A percentile compares a stretch with the other conserved stretches of the same genome.
These are phyloP conservation scores for Drosophila siamana DNA, from an alignment of 2,888 invertebrate species.

Conservation along the genomic window DNA sequence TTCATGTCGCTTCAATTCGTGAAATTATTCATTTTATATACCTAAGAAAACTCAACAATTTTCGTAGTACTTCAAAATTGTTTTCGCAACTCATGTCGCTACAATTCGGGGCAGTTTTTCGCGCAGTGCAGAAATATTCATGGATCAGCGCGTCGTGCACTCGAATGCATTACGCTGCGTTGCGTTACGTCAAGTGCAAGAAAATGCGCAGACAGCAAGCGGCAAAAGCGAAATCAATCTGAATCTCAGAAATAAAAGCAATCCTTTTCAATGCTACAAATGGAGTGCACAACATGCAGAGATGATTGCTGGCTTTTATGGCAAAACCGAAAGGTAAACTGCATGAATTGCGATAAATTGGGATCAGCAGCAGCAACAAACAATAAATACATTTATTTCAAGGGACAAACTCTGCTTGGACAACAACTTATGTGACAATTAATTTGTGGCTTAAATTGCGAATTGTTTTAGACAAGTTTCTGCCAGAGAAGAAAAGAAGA, in stretches of 20 bases:
- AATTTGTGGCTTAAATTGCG: no score
- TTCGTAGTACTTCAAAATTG: no score
- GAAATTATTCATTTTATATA: no score
- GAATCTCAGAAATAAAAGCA: constrained; percentile 6
- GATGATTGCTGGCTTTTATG: constrained; percentile 2
- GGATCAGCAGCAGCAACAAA: neutral
- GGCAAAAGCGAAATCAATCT: constrained; percentile 13
- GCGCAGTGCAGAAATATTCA: constrained; percentile 1
- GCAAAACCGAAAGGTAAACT: neutral
- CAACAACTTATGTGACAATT: no score
- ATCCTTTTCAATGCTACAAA: neutral
- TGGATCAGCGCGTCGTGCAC: constrained; percentile 18
- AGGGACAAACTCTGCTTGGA: no score
- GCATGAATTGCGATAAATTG: neutral
- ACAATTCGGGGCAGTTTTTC: no score
- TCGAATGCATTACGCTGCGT: neutral
- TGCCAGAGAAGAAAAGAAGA: no score
- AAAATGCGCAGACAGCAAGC: neutral
- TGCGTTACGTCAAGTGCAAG: constrained; percentile 8
- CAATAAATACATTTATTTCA: no score
- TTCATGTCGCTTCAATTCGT: no score
- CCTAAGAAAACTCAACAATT: no score
- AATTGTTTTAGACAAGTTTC: no score
- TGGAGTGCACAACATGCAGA: neutral
- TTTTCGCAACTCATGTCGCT: no score